Conservation (phyloP, 2,888 invertebrate species). For the Dasysyrphus tricinctus region DNA sequence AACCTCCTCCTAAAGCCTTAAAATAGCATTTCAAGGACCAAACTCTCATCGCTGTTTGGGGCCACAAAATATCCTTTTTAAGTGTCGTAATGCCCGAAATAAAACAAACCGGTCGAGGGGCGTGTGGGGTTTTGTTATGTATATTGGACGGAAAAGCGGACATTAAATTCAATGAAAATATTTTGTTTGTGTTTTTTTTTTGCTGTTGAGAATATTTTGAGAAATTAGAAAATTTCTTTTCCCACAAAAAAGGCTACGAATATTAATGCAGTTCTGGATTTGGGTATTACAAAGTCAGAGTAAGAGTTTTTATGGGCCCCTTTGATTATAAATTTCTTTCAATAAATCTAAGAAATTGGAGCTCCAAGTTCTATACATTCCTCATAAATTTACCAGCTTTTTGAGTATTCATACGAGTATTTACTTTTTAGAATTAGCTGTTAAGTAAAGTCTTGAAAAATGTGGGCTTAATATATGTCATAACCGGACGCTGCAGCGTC, state of each 20-base stretch:
- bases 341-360: no score
- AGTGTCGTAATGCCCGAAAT: constrained; percentile 46
- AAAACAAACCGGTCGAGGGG: constrained; percentile 24
- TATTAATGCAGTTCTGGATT: not conserved
- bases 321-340: no score
- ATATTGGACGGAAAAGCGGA: constrained; percentile 25
- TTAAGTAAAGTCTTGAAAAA: no score
- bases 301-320: not conserved
- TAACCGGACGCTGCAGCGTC: no score
- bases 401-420: no score
- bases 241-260: not conserved
- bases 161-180: constrained; percentile 67
- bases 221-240: constrained; percentile 62
- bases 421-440: no score
- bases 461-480: no score
- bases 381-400: no score
- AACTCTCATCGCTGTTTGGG: constrained; percentile 12
- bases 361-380: no score
- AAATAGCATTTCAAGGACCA: constrained; percentile 26
- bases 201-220: constrained; percentile 52
- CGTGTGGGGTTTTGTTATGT: not conserved
- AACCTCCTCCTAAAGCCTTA: not conserved
- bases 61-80: constrained; percentile 56
- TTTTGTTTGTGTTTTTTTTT: not conserved
- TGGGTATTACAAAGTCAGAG: not conserved